Percentiles rank a stretch among this genome's conserved stretches.
phyloP scores from a whole-genome alignment of 2,888 invertebrate species.

The Chrysomela aeneicollis region DNA sequence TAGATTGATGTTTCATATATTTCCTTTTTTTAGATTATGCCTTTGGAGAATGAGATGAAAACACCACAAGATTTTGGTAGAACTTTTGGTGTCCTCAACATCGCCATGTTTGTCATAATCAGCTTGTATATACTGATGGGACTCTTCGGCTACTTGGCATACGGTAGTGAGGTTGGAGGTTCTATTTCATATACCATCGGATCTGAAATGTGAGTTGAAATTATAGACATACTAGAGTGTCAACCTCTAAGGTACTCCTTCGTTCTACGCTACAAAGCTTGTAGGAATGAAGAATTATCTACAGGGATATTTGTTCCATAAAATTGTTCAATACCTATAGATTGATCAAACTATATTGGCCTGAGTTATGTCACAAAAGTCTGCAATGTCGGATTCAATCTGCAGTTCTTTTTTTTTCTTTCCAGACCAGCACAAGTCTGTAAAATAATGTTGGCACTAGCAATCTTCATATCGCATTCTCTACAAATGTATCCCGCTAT shows the following conservation, averaged over 20 bases:
- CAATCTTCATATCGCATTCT: conserved; percentile 91
- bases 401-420: neutral
- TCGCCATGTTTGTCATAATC: conserved; percentile 82
- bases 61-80: conserved; percentile 83
- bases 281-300: too few relatives aligned
- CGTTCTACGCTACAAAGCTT: neutral
- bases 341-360: too few relatives aligned
- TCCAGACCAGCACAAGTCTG: conserved; percentile 75
- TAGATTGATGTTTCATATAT: too few relatives aligned
- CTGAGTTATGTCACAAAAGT: too few relatives aligned
- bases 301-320: too few relatives aligned
- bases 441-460: conserved; percentile 76
- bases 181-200: conserved; percentile 87
- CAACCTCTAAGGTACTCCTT: neutral
- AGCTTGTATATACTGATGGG: conserved; percentile 88
- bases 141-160: conserved; percentile 89
- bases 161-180: conserved; percentile 75
- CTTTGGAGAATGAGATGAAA: conserved; percentile 95
- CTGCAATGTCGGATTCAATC: too few relatives aligned
- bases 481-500: conserved; percentile 96
- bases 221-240: too few relatives aligned
- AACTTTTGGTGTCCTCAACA: conserved; percentile 83
- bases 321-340: too few relatives aligned
- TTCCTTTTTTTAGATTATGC: conserved; percentile 80
- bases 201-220: conserved; percentile 57